Percentiles rank a stretch among this genome's conserved stretches.
Evolutionary conservation across 1,140 invertebrate genomes (phyloP).

Genomic region (Drosophila ohnishii): DNA sequence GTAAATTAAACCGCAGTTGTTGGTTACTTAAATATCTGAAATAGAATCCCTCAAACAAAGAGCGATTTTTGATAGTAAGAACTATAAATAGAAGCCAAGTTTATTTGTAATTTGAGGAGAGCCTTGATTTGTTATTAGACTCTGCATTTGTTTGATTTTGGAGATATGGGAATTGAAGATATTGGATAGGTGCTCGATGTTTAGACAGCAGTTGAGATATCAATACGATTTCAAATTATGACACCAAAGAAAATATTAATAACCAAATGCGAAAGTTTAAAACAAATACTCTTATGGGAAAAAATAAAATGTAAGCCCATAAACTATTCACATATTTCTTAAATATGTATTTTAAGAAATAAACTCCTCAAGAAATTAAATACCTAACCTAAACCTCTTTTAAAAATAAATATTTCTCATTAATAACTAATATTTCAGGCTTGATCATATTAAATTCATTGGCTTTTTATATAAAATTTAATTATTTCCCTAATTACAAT

Average conservation of each 20-base stretch:
- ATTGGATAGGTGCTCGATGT: slow-evolving; percentile 2
- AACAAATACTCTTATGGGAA: neutral
- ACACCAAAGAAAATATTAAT: neutral
- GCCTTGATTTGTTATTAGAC: slow-evolving; percentile 14
- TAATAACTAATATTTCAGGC: too few species aligned
- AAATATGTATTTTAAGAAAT: neutral
- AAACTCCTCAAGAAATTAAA: neutral
- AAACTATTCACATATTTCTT: neutral
- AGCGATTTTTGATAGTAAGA: neutral
- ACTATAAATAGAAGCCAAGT: neutral
- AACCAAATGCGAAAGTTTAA: neutral
- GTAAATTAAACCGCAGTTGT: too few species aligned
- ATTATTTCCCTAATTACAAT: too few species aligned
- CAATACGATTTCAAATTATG: neutral
- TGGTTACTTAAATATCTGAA: neutral
- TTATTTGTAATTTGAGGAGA: slow-evolving; percentile 1
- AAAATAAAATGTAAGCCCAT: too few species aligned
- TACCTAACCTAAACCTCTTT: too few species aligned
- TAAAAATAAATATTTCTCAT: too few species aligned
- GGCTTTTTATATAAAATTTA: too few species aligned
- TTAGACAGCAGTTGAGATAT: neutral
- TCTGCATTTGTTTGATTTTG: neutral
- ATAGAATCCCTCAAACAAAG: neutral
- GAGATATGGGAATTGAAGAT: neutral
- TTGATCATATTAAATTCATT: too few species aligned